A percentile compares a stretch with the other conserved stretches of the same genome.
These are phyloP conservation scores for Mormyrus iriodes DNA, from an alignment of 2,113 vertebrate species.

Conservation along the genomic window DNA sequence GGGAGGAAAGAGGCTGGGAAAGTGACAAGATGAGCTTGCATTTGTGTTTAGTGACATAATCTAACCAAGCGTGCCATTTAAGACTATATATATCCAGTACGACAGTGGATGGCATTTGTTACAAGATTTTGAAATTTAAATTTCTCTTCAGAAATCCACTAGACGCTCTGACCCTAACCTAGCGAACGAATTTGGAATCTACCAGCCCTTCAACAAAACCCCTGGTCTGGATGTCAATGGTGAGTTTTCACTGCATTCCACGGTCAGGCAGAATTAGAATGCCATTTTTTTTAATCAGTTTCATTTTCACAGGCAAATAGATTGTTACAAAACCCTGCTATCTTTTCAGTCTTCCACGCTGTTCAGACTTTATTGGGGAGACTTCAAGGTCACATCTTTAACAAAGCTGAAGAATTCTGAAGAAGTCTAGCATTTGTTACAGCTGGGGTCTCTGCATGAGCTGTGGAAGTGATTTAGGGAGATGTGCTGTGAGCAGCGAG, in stretches of 20 bases:
- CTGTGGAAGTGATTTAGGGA: not conserved
- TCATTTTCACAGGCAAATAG: not conserved
- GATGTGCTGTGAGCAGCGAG: not conserved
- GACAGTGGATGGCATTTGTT: not conserved
- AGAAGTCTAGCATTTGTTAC: not conserved
- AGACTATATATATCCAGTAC: not conserved
- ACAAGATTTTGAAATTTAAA: not conserved
- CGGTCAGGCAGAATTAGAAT: not conserved
- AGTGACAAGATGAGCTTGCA: not conserved
- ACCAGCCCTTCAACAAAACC: conserved; percentile 76
- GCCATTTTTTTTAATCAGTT: not conserved
- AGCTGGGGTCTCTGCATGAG: not conserved
- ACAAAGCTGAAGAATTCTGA: not conserved
- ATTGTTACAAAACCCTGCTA: not conserved
- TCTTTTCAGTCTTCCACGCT: not conserved
- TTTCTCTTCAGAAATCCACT: conserved; percentile 66
- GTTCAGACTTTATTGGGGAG: not conserved
- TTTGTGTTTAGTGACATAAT: not conserved
- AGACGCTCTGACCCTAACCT: conserved; percentile 69
- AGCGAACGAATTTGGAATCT: conserved; percentile 77
- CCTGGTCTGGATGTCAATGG: conserved; percentile 54
- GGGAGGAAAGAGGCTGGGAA: not conserved
- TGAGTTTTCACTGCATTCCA: conserved; percentile 26
- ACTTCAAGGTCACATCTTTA: not conserved
- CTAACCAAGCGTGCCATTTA: not conserved